phyloP scores from a whole-genome alignment of 1,140 invertebrate genomes.

The Nasonia giraulti region DNA sequence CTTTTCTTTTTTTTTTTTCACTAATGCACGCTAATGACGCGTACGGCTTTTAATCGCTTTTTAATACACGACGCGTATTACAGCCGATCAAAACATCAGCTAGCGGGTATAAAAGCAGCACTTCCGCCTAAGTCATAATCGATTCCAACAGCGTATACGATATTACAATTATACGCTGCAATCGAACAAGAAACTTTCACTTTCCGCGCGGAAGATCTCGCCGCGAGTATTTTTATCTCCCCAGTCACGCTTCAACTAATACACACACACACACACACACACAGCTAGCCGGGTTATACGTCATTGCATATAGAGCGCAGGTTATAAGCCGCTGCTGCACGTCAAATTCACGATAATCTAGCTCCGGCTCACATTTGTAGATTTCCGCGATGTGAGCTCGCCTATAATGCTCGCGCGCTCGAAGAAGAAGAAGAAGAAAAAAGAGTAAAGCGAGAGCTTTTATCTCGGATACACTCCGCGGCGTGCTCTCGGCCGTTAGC shows the following conservation, averaged over 20 bases:
- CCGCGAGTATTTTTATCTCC: conserved; percentile 30
- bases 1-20: no score
- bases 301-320: background rate
- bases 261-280: background rate
- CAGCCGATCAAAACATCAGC: no score
- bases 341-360: conserved; percentile 42
- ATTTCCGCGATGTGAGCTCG: conserved; percentile 31
- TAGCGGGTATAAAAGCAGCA: no score
- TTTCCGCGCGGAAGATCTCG: background rate
- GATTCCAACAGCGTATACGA: no score
- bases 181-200: background rate
- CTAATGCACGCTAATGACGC: no score
- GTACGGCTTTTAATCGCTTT: no score
- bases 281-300: conserved; percentile 6
- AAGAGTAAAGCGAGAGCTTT: conserved; percentile 27
- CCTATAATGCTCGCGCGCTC: background rate
- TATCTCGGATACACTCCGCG: conserved; percentile 40
- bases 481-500: conserved; percentile 45
- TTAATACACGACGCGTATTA: no score
- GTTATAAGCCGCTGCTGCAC: background rate
- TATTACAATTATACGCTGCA: no score
- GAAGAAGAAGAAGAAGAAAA: background rate
- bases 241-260: conserved; percentile 37
- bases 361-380: conserved; percentile 36
- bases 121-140: no score